These are phyloP conservation scores for Phylloscopus trochilus DNA, from an alignment of 2,113 vertebrate genomes.

Conservation along the genomic window DNA sequence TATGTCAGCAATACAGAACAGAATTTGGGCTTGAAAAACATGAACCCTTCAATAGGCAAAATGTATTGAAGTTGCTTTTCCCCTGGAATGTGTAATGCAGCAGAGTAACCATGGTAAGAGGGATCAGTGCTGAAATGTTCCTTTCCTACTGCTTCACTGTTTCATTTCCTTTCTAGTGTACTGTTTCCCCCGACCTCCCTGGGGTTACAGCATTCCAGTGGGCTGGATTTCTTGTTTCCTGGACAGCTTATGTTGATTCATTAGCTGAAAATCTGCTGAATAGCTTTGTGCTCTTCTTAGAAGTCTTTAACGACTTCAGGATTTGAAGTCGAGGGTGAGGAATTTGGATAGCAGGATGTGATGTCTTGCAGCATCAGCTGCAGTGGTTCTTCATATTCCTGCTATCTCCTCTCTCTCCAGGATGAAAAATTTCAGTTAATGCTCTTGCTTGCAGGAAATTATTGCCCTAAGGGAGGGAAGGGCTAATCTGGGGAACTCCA, in stretches of 20 bases:
- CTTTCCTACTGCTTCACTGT: slow-evolving; percentile 23
- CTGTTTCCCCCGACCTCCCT: background rate
- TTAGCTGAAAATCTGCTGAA: slow-evolving; percentile 59
- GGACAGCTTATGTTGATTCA: slow-evolving; percentile 50
- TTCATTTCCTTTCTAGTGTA: slow-evolving; percentile 37
- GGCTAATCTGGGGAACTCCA: slow-evolving; percentile 14
- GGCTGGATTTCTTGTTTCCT: slow-evolving; percentile 59
- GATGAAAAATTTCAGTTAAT: background rate
- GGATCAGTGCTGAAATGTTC: background rate
- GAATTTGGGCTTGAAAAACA: background rate
- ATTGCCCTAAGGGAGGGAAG: slow-evolving; percentile 26
- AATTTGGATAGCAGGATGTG: slow-evolving; percentile 34
- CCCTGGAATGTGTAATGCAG: background rate
- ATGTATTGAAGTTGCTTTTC: background rate
- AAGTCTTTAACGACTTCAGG: slow-evolving; percentile 1
- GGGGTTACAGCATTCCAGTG: slow-evolving; percentile 36
- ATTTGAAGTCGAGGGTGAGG: background rate
- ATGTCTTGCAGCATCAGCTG: background rate
- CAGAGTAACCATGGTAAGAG: background rate
- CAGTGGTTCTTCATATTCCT: background rate
- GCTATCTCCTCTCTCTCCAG: background rate
- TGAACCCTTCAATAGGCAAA: background rate
- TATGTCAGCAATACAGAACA: slow-evolving; percentile 32
- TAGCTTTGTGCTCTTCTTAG: slow-evolving; percentile 15
- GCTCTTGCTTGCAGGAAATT: slow-evolving; percentile 24